A percentile compares a stretch with the other conserved stretches of the same genome.
Conservation (phyloP, 2,797 vertebrate species). For the Jordanella pulchra region DNA sequence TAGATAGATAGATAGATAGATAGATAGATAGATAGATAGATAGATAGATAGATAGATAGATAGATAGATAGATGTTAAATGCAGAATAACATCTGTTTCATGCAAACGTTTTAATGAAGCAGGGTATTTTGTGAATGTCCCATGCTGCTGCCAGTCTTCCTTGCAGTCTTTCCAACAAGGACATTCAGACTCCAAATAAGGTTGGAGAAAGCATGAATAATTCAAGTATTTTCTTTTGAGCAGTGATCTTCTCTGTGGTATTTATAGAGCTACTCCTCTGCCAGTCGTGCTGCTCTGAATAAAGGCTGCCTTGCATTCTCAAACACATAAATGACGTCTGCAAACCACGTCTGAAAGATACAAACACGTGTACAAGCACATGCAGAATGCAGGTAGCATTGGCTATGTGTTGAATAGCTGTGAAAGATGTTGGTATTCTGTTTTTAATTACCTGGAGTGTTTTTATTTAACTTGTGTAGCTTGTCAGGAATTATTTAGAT, state of each 20-base stretch:
- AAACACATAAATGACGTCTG: conserved; percentile 34
- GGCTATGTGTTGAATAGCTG: not conserved
- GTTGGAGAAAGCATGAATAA: conserved; percentile 73
- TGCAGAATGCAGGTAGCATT: not conserved
- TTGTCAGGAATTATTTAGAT: not conserved
- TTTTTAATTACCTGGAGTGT: not conserved
- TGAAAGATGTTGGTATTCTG: not conserved
- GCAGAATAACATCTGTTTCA: conserved; percentile 8
- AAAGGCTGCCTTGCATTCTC: conserved; percentile 43
- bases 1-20: conserved; percentile 17
- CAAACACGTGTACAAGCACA: not conserved
- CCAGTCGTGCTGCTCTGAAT: conserved; percentile 37
- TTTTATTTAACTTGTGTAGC: not conserved
- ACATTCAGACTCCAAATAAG: conserved; percentile 62
- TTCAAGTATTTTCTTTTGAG: conserved; percentile 73
- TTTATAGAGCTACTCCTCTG: conserved; percentile 68
- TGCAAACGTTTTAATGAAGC: conserved; percentile 27
- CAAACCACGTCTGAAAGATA: conserved; percentile 18
- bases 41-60: conserved; percentile 3
- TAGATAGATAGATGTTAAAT: not conserved
- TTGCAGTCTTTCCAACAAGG: conserved; percentile 49
- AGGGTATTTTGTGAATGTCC: conserved; percentile 19
- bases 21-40: conserved; percentile 3
- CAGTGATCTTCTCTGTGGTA: conserved; percentile 63
- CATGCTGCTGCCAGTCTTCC: conserved; percentile 52